These are phyloP conservation scores for Portunus trituberculatus DNA, from an alignment of 1,140 invertebrate genomes.

Conservation along the genomic window DNA sequence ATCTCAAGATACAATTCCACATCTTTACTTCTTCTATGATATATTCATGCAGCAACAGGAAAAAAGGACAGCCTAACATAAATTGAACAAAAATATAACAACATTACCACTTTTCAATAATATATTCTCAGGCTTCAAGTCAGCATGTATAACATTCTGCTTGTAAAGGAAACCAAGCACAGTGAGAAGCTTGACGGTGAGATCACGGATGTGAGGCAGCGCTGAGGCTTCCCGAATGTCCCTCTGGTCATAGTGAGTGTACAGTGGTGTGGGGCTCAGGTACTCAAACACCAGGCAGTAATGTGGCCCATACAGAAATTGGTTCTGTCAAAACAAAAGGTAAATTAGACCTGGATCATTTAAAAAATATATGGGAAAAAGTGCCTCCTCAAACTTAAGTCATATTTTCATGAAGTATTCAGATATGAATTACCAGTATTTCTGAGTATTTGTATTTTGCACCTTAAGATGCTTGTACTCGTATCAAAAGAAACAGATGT, in stretches of 20 bases:
- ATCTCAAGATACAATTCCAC: too few relatives aligned
- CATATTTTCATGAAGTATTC: background rate
- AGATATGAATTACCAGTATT: background rate
- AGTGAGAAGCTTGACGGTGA: conserved; percentile 79
- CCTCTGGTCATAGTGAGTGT: conserved; percentile 76
- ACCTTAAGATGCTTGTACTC: background rate
- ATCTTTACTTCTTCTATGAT: too few relatives aligned
- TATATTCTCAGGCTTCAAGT: conserved; percentile 81
- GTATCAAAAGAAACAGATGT: background rate
- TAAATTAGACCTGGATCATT: background rate
- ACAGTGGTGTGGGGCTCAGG: conserved; percentile 79
- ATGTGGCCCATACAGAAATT: conserved; percentile 79
- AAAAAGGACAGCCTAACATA: conserved; percentile 6
- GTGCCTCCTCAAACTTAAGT: too few relatives aligned
- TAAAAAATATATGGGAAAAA: background rate
- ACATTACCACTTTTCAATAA: conserved; percentile 79
- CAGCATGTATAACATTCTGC: conserved; percentile 81
- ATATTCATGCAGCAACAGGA: too few relatives aligned
- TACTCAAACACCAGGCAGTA: conserved; percentile 80
- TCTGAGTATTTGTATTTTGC: background rate
- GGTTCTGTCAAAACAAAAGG: conserved; percentile 78
- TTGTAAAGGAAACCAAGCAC: conserved; percentile 80
- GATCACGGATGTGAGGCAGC: conserved; percentile 78
- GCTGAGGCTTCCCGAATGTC: conserved; percentile 76
- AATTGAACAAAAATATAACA: background rate